Percentiles rank a stretch among this genome's conserved stretches.
Conservation (phyloP, 2,888 invertebrate genomes). For the Athrips mouffetella region DNA sequence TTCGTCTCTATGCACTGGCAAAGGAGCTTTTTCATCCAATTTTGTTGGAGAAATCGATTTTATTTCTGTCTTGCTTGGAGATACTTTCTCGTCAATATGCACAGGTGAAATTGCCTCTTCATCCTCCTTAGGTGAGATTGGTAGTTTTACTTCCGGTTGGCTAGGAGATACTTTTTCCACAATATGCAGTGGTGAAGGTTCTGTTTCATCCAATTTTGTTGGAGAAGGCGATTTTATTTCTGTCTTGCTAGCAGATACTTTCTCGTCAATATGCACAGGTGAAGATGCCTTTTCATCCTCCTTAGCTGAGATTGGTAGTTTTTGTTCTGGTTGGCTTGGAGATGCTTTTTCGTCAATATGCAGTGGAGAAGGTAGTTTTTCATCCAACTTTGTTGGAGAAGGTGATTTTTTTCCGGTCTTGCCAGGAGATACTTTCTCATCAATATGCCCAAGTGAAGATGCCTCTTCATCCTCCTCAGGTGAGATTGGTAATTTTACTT, state of each 20-base stretch:
- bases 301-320: slow-evolving; percentile 9
- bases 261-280: slow-evolving; percentile 17
- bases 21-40: neutral
- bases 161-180: too few relatives aligned
- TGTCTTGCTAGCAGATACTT: slow-evolving; percentile 4
- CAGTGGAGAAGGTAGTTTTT: slow-evolving; percentile 1
- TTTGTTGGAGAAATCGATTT: neutral
- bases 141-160: too few relatives aligned
- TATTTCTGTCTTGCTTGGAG: neutral
- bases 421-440: too few relatives aligned
- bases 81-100: neutral
- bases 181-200: neutral
- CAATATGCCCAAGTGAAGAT: too few relatives aligned
- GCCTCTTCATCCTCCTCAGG: neutral
- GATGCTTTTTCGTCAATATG: slow-evolving; percentile 10
- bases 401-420: too few relatives aligned
- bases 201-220: slow-evolving; percentile 4
- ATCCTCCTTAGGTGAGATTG: neutral
- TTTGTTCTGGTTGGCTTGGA: slow-evolving; percentile 3
- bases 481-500: neutral
- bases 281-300: slow-evolving; percentile 15
- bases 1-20: neutral
- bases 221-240: neutral
- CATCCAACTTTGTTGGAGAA: neutral
- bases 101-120: neutral